Base-by-base conservation (phyloP, 2,113 vertebrate species). In the Pseudonaja textilis region DNA sequence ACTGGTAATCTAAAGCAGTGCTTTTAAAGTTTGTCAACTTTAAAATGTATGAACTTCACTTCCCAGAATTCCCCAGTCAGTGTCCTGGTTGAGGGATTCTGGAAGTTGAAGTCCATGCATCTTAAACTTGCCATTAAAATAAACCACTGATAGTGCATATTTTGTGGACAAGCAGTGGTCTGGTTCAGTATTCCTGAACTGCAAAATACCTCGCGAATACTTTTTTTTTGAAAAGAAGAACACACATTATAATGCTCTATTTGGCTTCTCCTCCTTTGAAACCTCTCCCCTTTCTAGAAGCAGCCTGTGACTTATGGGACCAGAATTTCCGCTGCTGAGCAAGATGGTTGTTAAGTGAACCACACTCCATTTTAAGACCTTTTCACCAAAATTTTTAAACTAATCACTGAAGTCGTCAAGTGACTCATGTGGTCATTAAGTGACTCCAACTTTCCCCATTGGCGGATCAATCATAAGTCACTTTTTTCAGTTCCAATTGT, bases 201-300 rank as follows among this genome's bases (percentile, higher is more conserved):
- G 20, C 57, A 25, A n/a, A 29, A 23, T 20, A 12, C 61, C 54
- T 26, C 3, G 2, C 29, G 16, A 25, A 14, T 61, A n/a, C 29
- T 69, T 69, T n/a, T 4, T 4, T 12, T 29, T 45, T 29, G 16
- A 54, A 26, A 26, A 18, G 54, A 86, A n/a, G 47, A 42, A 42
- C 29, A 0, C 45, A 25, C 0, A 0, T 12, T 18, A 3, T 18
- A 22, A 34, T 55, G 47, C 42, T 11, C 0, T 0, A 23, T 3
- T 0, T 89, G 57, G 12, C 47, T 20, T 16, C 39, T 4, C 16
- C n/a, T 39, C 9, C 87, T 59, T 42, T 14, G 69, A 61, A 61
- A 29, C 25, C 25, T 26, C 55, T 56, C 18, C 20, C 20, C 56
- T 6, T 57, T 57, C 56, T 23, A 57, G 5, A 57, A 22, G 56